Evolutionary conservation across 2,113 vertebrate genomes (phyloP), one percentile per base, ranked within the genome.

Genomic region (Lutjanus erythropterus): DNA sequence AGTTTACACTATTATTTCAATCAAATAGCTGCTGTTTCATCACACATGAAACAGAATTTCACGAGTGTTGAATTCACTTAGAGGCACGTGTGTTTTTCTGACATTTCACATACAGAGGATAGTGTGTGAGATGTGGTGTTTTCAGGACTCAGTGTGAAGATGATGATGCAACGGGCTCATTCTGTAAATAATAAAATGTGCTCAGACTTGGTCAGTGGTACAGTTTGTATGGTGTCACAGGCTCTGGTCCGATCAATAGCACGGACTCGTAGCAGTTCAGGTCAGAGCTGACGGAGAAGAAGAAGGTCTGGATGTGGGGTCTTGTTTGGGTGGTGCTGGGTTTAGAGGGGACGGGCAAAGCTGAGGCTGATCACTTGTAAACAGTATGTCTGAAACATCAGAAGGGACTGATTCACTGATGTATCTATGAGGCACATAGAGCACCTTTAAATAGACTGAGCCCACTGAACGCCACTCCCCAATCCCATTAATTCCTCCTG

Each of bases 401-500:
- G 5, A 3, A 16, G 1, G 37, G 56, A 71, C 41, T 21, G 6
- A 75, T 86, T 41, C 27, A 58, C n/a, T 49, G 47, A 66, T 44
- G 67, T 77, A 67, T 75, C 25, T 47, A 23, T 44, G 65, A 75
- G 66, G 42, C 58, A 11, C 21, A 19, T 11, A 29, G 31, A 53
- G 15, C 62, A 9, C 55, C 46, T 80, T 80, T 71, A 59, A 85
- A 71, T 65, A 74, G 80, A 67, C 41, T 6, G 12, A 72, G 62
- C 33, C 72, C 47, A 61, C 60, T n/a, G 31, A 58, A 67, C 12
- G 6, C 21, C 61, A 23, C 37, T 72, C 29, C 5, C 39, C 29
- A 39, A 64, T 37, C 9, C 18, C 53, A 50, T 71, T 21, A 16
- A 58, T 58, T 49, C n/a, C 14, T 56, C 33, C 53, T 31, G 39